Evolutionary conservation across 2,888 invertebrate genomes (phyloP), one percentile per base, ranked within the genome.

Genomic region (Quadroppia sp.): DNA sequence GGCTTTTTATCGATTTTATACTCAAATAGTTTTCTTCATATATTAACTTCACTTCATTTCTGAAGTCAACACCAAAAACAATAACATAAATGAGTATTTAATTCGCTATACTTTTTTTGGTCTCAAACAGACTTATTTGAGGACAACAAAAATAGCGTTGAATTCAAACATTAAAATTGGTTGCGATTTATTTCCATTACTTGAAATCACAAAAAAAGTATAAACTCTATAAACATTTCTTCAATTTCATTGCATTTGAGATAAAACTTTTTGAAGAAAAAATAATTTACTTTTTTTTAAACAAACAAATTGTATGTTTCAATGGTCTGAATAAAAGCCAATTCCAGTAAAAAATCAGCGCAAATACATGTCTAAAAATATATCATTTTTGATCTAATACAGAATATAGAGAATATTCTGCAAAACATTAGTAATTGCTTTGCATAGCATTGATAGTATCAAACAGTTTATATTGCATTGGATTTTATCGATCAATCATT

Each of bases 141-240:
- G n/a, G n/a, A n/a, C n/a, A n/a, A n/a, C 45, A 45, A 45, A 45
- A 2, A 45, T 45, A 45, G 48, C 42, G n/a, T 42, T 11, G n/a
- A 6, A 64, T 64, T 36, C 9, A 64, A 64, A 4, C 1, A 11
- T 32, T n/a, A 36, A 64, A 17, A 32, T 59, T 64, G 61, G 30
- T 64, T 64, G 17, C 61, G 28, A 64, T 64, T 64, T 64, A 36
- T 64, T 64, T 64, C 32, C 61, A 64, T 64, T 64, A 64, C 32
- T 36, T 56, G 3, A 56, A 20, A 1, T 25, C 25, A 28, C 28
- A 56, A 3, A 56, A 2, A 56, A 56, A 23, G n/a, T n/a, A n/a
- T n/a, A 28, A 56, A 23, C 13, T 28, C 13, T 28, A 56, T 20
- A 56, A 56, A 56, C 56, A 56, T 56, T 56, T n/a, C n/a, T n/a